Base-by-base conservation (phyloP, 2,888 invertebrate genomes). In the Cecidostiba fungosa region DNA sequence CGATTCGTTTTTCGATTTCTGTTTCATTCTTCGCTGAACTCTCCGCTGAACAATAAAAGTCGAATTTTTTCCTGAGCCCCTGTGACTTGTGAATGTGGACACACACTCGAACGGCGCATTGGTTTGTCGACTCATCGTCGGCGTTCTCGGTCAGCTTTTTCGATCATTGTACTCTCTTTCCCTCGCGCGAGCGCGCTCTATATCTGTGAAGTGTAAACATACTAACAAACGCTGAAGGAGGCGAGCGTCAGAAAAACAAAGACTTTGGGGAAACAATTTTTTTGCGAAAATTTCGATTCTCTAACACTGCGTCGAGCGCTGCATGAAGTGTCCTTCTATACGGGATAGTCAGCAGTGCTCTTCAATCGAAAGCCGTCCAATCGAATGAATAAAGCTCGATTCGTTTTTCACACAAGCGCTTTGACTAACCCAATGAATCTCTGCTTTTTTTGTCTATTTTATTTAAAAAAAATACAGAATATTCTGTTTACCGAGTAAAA, bases 191-290 rank as follows among this genome's bases (percentile, higher is more conserved):
- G 43, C 26, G 23, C 74, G 43, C 26, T 16, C 74, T 79, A 76
- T 80, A 77, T 85, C 70, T 29, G n/a, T n/a, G 4, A 80, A 54
- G 70, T 77, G 80, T 81, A 77, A 85, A 85, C 77, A 85, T 77
- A 70, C 85, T 81, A 85, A 81, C 77, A 70, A 81, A 77, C 81
- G 59, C 29, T 59, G 62, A 77, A 77, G 74, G 26, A 81, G 10
- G 23, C 23, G 72, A 77, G n/a, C 32, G 23, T 62, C 32, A 16
- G 54, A 79, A 36, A 85, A 85, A 80, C 69, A 84, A 79, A 77
- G 54, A 80, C 77, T 47, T 23, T 29, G 26, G 50, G 39, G 72
- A 59, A 80, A 76, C 74, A 69, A 54, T 54, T 80, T 84, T 76
- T 82, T 81, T 26, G 32, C 43, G 70, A 50, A 14, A 70, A 79